Evolutionary conservation across 2,113 vertebrate species (phyloP), one percentile per base, ranked within the genome.

Genomic region (Hippocampus guttulatus): DNA sequence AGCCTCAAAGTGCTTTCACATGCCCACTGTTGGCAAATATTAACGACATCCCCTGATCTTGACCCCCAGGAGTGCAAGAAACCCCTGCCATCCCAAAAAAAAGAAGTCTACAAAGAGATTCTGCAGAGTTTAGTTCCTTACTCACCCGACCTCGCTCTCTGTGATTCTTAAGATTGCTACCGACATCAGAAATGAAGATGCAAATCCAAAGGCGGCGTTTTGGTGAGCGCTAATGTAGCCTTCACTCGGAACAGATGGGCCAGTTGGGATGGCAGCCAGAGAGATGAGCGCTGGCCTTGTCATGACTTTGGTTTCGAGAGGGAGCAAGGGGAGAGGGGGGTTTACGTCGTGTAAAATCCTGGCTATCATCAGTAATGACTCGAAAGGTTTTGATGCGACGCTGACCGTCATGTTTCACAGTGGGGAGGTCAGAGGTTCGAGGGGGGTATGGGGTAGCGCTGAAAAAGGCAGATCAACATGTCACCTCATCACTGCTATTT

Each of bases 191-290:
- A 23, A 52, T 78, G 74, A 77, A 76, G 74, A 69, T 57, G 30
- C 58, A 30, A 45, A 71, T 70, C 69, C 65, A 76, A 75, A 72
- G 74, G 77, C 72, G 63, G 76, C 78, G 73, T 85, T 79, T 78
- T 82, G 75, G 75, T 27, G 52, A 79, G 80, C 54, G 45, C 75
- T 88, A 86, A 87, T 85, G 86, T 74, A 55, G 82, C 78, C 80
- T 86, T 88, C 81, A 54, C 80, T 88, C 73, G 4, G 84, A 89
- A 85, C 89, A 91, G 84, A 91, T 90, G 85, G 87, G 82, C 75
- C 69, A 62, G 72, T 23, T 69, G 80, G 87, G 88, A 88, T 72
- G 76, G 2, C 73, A 81, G 84, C 87, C 86, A 86, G 81, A 41
- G 47, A 74, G 62, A 74, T 21, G 71, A 83, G 80, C 73, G 73